These are phyloP conservation scores for Netelia virgata DNA, from an alignment of 2,888 invertebrate species.

Conservation along the genomic window DNA sequence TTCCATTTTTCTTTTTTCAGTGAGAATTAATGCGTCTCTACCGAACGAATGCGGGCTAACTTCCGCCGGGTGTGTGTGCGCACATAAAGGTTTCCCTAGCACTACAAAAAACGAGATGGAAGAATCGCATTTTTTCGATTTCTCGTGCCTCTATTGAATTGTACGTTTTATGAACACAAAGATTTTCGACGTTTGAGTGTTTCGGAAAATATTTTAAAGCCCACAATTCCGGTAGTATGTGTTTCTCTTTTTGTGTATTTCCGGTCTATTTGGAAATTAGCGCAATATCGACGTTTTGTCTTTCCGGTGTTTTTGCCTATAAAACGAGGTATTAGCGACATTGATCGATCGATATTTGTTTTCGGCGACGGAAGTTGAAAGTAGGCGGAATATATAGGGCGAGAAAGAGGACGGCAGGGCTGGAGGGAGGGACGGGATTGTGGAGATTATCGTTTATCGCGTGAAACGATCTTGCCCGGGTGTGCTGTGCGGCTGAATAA, in stretches of 20 bases:
- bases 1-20: conserved; percentile 71
- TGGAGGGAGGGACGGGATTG: conserved; percentile 43
- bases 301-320: conserved; percentile 1
- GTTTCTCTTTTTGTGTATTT: conserved; percentile 18
- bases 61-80: conserved; percentile 60
- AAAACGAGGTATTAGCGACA: conserved; percentile 34
- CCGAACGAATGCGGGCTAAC: conserved; percentile 65
- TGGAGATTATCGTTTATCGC: conserved; percentile 64
- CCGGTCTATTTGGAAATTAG: conserved; percentile 20
- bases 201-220: conserved; percentile 1
- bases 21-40: conserved; percentile 79
- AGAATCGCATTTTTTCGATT: conserved; percentile 71
- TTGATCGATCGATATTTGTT: conserved; percentile 60
- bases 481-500: conserved; percentile 47
- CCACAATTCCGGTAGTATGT: not conserved
- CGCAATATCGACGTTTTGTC: not conserved
- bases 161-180: conserved; percentile 1
- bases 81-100: conserved; percentile 64
- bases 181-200: conserved; percentile 3
- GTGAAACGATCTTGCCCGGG: conserved; percentile 60
- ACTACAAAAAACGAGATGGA: conserved; percentile 36
- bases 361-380: not conserved
- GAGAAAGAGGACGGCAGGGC: not conserved
- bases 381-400: not conserved
- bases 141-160: conserved; percentile 50